A percentile compares a stretch with the other conserved stretches of the same genome.
These are phyloP conservation scores for Gasteruption jaculator DNA, from an alignment of 2,888 invertebrate species.

Conservation along the genomic window DNA sequence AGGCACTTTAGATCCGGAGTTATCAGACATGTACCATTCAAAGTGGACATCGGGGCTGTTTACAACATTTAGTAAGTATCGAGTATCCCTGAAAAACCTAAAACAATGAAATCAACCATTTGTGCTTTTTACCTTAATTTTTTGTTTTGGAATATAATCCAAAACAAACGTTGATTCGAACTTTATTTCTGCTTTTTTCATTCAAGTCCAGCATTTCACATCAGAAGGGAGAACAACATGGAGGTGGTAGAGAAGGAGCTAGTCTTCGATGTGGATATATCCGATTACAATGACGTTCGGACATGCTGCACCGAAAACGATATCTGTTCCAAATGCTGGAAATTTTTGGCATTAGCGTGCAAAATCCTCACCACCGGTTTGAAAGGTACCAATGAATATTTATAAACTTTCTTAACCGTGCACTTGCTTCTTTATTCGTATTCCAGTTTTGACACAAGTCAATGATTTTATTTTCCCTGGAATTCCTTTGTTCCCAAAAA, in stretches of 20 bases:
- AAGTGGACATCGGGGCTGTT: no score
- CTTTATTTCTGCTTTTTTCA: no score
- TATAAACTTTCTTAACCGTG: neutral
- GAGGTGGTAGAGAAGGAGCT: slow-evolving; percentile 52
- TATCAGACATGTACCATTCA: no score
- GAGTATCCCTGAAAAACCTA: no score
- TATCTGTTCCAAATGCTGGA: slow-evolving; percentile 62
- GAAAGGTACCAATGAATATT: slow-evolving; percentile 27
- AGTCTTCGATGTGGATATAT: slow-evolving; percentile 65
- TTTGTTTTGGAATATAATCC: no score
- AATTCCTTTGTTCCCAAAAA: neutral
- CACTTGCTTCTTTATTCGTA: neutral
- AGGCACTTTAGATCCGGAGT: no score
- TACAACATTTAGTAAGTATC: no score
- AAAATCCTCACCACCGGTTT: slow-evolving; percentile 57
- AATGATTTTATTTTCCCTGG: neutral
- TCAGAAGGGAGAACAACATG: no score
- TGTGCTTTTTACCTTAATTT: no score
- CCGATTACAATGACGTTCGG: slow-evolving; percentile 62
- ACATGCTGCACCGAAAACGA: slow-evolving; percentile 56
- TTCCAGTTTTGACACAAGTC: neutral
- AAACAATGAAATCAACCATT: no score
- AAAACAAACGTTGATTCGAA: no score
- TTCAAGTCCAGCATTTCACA: no score
- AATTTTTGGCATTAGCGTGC: slow-evolving; percentile 58